Evolutionary conservation across 2,113 vertebrate genomes (phyloP), one percentile per base, ranked within the genome.

Genomic region (Neotragus moschatus): DNA sequence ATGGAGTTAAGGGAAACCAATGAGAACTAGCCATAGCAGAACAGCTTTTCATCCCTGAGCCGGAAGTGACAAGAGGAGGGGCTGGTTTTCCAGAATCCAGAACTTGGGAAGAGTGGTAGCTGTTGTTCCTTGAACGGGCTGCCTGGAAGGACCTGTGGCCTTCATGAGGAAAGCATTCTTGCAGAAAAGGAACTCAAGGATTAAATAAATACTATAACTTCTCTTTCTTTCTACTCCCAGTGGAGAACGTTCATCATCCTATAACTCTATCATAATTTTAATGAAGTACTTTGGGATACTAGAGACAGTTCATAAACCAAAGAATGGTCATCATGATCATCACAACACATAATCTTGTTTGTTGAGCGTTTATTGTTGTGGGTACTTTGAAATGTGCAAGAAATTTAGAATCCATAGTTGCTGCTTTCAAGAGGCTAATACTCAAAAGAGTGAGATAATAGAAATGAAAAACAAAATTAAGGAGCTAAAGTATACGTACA

Each of bases 331-430:
- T 73, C 53, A 90, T 61, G 43, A 60, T 82, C 15, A 56, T 63
- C 12, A 49, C 4, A 49, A 26, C 23, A 47, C 33, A n/a, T 36
- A 61, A 2, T 58, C 21, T 33, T 21, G 70, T 25, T 93, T 82
- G 2, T 45, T 84, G 75, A 86, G 11, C 45, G 14, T 53, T 95
- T 91, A 17, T 66, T 96, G 47, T 66, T 66, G 4, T 47, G 36
- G 30, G 45, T 85, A 25, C 4, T 95, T 92, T 94, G 73, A 96
- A 95, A 93, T n/a, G 70, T 86, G 30, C 15, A 94, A 89, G 56
- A 49, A 89, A 90, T 90, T 89, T 89, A 79, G 75, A 82, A 77
- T 26, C 85, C n/a, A 47, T 23, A 80, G 30, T 28, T 58, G 16
- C 21, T 91, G 21, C 33, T 91, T 25, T 66, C 47, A 89, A 55